phyloP scores from a whole-genome alignment of 2,797 vertebrate species.

The Tympanoctomys barrerae region DNA sequence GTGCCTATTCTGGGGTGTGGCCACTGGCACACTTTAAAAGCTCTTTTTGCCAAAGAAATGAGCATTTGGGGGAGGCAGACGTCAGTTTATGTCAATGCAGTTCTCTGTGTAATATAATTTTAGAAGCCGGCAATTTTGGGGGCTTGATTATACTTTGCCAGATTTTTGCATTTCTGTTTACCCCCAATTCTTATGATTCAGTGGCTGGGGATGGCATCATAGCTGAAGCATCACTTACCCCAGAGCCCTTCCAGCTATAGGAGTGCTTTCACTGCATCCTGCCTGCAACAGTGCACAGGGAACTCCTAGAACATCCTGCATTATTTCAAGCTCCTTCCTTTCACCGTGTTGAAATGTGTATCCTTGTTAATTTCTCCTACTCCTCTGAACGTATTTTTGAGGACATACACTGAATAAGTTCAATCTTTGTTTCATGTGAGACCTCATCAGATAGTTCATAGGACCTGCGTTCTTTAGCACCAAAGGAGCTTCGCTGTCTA shows the following conservation, averaged over 20 bases:
- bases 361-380: not conserved
- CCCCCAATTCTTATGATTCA: not conserved
- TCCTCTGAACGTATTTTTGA: not conserved
- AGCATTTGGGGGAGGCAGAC: not conserved
- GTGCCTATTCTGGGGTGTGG: not conserved
- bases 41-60: conserved; percentile 33
- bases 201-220: not conserved
- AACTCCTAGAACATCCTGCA: not conserved
- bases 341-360: not conserved
- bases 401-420: not conserved
- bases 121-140: not conserved
- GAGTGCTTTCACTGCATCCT: not conserved
- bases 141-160: conserved; percentile 1
- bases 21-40: not conserved
- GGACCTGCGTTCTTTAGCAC: not conserved
- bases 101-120: not conserved
- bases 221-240: not conserved
- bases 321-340: conserved; percentile 11
- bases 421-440: not conserved
- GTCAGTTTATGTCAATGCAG: not conserved
- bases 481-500: not conserved
- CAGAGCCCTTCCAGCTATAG: not conserved
- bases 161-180: not conserved
- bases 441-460: not conserved
- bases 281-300: not conserved